Evolutionary conservation across 2,888 invertebrate genomes (phyloP).

Genomic region (Drosophila mayaguana): DNA sequence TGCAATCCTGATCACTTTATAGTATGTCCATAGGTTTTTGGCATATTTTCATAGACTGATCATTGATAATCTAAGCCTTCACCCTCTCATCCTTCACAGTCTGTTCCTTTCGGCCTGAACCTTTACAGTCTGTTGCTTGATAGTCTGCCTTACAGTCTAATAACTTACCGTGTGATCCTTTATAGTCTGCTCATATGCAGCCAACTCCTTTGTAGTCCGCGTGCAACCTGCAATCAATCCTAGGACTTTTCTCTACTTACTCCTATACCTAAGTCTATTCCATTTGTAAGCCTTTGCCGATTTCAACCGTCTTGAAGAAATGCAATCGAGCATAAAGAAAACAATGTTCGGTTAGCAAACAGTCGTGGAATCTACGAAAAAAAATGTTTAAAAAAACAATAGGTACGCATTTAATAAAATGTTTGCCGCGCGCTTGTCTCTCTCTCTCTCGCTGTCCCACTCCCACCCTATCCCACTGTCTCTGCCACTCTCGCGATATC

Average conservation of each 20-base stretch:
- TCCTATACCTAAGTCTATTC: background rate
- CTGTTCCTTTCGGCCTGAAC: background rate
- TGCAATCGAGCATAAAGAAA: slow-evolving; percentile 46
- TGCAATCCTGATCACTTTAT: background rate
- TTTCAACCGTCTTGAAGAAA: background rate
- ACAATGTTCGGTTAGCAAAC: slow-evolving; percentile 29
- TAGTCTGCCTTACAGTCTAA: background rate
- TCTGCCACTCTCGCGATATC: slow-evolving; percentile 19
- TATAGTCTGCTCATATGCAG: no score
- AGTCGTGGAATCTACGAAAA: slow-evolving; percentile 21
- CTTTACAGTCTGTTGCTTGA: background rate
- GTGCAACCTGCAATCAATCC: no score
- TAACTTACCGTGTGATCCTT: background rate
- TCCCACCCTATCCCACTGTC: background rate
- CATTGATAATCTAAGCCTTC: no score
- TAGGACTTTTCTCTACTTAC: background rate
- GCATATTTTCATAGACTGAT: no score
- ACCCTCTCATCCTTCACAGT: background rate
- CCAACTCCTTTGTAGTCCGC: background rate
- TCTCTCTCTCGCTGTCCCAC: background rate
- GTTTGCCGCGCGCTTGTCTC: slow-evolving; percentile 2
- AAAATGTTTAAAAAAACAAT: slow-evolving; percentile 8
- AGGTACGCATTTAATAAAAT: slow-evolving; percentile 60
- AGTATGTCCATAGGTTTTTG: no score
- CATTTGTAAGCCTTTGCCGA: background rate